Conservation (phyloP, 1,140 invertebrate genomes). For the Zophobas morio region DNA sequence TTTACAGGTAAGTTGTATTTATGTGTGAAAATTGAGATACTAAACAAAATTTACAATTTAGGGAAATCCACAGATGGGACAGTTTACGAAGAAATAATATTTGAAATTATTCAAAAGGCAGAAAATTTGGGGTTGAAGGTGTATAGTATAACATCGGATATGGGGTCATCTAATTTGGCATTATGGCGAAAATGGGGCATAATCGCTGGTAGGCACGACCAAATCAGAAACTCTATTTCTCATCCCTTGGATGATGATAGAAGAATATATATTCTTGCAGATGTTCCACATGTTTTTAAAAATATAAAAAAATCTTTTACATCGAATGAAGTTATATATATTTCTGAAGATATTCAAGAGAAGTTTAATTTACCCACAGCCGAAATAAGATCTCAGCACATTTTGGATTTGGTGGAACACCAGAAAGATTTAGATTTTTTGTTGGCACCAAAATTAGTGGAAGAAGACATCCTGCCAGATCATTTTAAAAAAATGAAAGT, state of each 20-base stretch:
- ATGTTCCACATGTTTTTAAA: background rate
- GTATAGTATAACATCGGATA: background rate
- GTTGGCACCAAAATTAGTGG: background rate
- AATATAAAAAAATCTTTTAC: background rate
- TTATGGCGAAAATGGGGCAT: background rate
- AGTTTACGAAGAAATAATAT: background rate
- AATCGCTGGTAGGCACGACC: background rate
- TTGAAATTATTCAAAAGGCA: background rate
- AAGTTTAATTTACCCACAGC: background rate
- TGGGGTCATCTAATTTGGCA: background rate
- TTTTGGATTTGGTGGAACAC: background rate
- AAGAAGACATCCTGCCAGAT: background rate
- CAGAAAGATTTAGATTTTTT: background rate
- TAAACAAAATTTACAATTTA: no score
- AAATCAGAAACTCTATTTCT: background rate
- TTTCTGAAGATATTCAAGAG: background rate
- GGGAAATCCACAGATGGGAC: no score
- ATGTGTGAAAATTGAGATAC: background rate
- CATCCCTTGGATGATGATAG: background rate
- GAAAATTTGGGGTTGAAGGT: background rate
- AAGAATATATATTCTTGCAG: background rate
- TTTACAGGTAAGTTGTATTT: background rate
- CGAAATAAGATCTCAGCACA: background rate
- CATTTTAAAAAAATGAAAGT: background rate
- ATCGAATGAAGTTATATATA: background rate